Base-by-base conservation (phyloP, 1,140 invertebrate genomes). In the Proctacanthus coquilletti region DNA sequence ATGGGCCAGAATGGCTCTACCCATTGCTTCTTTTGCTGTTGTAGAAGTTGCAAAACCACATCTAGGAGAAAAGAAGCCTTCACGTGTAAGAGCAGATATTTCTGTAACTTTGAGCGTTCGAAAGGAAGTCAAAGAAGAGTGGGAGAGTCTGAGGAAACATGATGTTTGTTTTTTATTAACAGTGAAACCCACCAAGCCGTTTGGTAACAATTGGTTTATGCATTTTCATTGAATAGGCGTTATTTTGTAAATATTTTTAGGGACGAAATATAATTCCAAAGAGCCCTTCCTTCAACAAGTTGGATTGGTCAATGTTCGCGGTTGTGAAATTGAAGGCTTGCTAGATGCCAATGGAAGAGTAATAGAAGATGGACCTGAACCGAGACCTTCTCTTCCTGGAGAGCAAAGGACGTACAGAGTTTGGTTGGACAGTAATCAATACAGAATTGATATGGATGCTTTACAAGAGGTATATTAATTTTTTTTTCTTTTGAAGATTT, bases 271-370 rank as follows among this genome's bases (percentile, higher is more conserved):
- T 50, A 79, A 83, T 51, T 75, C 79, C 43, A 75, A 81, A 44
- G 64, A 80, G 31, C 78, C 85, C 6, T 93, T 96, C 56, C 70
- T 89, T 31, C 76, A 84, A 1, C 87, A 95, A 70, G 85, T 93
- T 23, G 91, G 93, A 2, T 66, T 99, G 32, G 73, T 76, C 1
- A 87, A 79, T 55, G 89, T 99, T 0, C 69, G 96, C 25, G 96
- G 96, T 1, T 99, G 96, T 66, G 96, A 99, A 65, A 79, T 99
- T 17, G 94, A 98, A 64, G 95, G 95, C 11, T 91, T 99, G 85
- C 61, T 99, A n/a, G 93, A 98, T 60, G 78, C 79, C 14, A 84
- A 86, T 45, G 95, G 95, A 0, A 74, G 91, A 45, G 84, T 99
- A 2, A 94, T 99, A 38, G 95, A 99, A 62, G 95, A 99, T 63